Percentiles rank a stretch among this genome's conserved stretches.
These are phyloP conservation scores for Choloepus didactylus DNA, from an alignment of 2,797 vertebrate genomes.

Conservation along the genomic window DNA sequence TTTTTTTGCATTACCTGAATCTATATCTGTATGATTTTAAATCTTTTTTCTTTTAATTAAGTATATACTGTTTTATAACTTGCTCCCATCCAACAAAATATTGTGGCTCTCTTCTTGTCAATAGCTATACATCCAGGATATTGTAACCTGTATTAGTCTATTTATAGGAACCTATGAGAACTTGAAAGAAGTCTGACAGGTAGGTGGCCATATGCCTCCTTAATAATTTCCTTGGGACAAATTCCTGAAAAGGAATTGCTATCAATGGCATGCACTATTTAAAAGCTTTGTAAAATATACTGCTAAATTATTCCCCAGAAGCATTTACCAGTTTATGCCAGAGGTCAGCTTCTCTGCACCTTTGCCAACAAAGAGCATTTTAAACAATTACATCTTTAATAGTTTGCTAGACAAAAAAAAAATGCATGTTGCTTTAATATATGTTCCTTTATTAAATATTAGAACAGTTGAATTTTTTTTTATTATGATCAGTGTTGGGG, in stretches of 20 bases:
- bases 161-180: not conserved
- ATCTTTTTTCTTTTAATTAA: not conserved
- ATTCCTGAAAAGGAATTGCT: not conserved
- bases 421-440: not conserved
- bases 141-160: not conserved
- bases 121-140: not conserved
- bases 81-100: not conserved
- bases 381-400: not conserved
- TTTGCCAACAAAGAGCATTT: not conserved
- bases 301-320: not conserved
- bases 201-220: not conserved
- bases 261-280: not conserved
- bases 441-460: not conserved
- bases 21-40: not conserved
- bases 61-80: not conserved
- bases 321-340: not conserved
- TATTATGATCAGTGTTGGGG: not conserved
- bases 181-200: not conserved
- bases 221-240: not conserved
- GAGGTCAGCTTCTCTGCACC: not conserved
- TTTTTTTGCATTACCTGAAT: not conserved
- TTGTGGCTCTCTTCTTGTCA: not conserved
- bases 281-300: not conserved
- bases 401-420: not conserved
- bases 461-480: not conserved